Evolutionary conservation across 2,113 vertebrate species (phyloP), one percentile per base, ranked within the genome.

Genomic region (Pipa parva): DNA sequence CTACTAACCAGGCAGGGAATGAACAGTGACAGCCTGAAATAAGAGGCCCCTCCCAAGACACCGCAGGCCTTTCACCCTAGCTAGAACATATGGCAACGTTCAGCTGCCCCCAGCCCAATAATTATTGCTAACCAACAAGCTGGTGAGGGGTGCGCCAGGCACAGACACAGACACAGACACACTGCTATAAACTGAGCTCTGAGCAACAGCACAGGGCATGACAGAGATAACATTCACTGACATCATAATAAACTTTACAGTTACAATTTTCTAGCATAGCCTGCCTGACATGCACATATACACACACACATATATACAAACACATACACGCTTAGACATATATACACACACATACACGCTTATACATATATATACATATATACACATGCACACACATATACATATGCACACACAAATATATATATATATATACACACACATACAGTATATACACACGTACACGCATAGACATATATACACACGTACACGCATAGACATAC

Each of bases 1-100:
- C 52, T 76, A 72, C 78, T 78, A 86, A 77, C 87, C 83, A 87
- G 75, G 85, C 87, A 63, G 76, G 76, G 56, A 83, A 90, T 88
- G 46, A 5, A 60, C 73, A 84, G 73, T 88, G 89, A 88, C 87
- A 89, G 86, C 65, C 78, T 81, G 80, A 79, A 76, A 83, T 82
- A 83, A 80, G 79, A 79, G 68, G 73, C 75, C 82, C 78, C 31
- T 25, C 78, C 79, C 73, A 68, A 73, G 36, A 22, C 25, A 45
- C 57, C 57, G 20, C 75, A 77, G 81, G 75, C 78, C 56, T 73
- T 56, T 81, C 83, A 83, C 73, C 77, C 80, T 81, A 78, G 73
- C 77, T 75, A 71, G 74, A 77, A 79, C 87, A 88, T 90, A 89
- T 86, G 88, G 77, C 81, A 74, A 76, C 84, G 78, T 84, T 86